Base-by-base conservation (phyloP, 92 coral and sea anemone genomes). In the Epizoanthus stellaris region DNA sequence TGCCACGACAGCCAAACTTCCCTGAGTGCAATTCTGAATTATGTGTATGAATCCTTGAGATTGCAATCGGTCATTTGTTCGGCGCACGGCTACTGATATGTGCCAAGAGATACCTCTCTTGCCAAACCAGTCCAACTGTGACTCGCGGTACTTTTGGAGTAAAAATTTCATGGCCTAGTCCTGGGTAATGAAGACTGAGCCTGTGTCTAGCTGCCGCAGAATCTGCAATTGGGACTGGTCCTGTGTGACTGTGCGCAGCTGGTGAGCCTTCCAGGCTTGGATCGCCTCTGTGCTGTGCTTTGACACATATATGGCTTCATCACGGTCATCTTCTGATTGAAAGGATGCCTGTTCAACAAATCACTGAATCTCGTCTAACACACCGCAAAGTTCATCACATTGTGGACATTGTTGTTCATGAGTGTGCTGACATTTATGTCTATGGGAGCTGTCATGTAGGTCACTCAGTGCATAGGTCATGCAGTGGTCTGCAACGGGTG, bases 21-120 rank as follows among this genome's bases (percentile, higher is more conserved):
- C 89, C 67, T 85, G 92, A 70, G 80, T 80, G 93, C 93, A 90
- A 63, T 74, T 61, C 66, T 90, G 93, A 52, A 90, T 82, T 5
- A 90, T 49, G 61, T 85, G 82, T 12, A 64, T 49, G 15, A 85
- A 40, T 6, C 88, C 82, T 74, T 85, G 82, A 63, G 64, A 73
- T 73, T 85, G 82, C 15, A 57, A 64, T 21, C 58, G 80, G 57
- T 45, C 53, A 30, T 73, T 53, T 16, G 42, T 60, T 81, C 82
- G 88, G 66, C 88, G 82, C 13, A 75, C 88, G 19, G 42, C 75
- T 47, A 81, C 82, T 3, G 85, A 64, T 65, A 85, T 53, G 25
- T 85, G 89, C 89, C 89, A 76, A 5, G 89, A 77, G 43, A 85
- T 25, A 42, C 89, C 89, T 8, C 77, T 70, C 82, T 89, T 89